Base-by-base conservation (phyloP, 1,140 invertebrate genomes). In the Telenomus remus region DNA sequence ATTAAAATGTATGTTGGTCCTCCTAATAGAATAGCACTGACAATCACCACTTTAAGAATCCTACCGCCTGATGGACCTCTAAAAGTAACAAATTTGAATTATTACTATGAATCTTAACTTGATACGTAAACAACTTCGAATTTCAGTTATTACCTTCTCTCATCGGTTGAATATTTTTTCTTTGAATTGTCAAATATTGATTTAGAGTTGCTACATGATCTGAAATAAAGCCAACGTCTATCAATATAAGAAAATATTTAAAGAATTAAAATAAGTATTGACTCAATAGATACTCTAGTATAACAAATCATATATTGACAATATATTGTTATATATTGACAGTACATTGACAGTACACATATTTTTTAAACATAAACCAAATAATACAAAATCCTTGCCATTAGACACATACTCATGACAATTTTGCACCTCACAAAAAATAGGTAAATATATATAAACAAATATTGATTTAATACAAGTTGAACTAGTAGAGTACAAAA, bases 21-120 rank as follows among this genome's bases (percentile, higher is more conserved):
- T 46, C 90, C 90, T 15, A 91, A 64, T 14, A 91, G 81, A 39
- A 91, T 81, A 34, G 77, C 54, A 42, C 91, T 89, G 16, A 91
- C 71, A 14, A 91, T 80, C 35, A 91, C 81, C 19, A 90, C 6
- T 60, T 73, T 73, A 9, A 82, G 79, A 35, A 82, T 85, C 19
- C 79, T 51, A 33, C 82, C 76, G 46, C 68, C 54, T 43, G 71
- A 72, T 61, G 82, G 86, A 14, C 71, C 72, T 35, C 84, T 85
- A 11, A 53, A 68, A 61, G 51, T 6, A 56, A 50, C 42, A 33
- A n/a, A 54, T 64, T 47, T 39, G 10, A 46, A 11, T n/a, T n/a
- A n/a, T n/a, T n/a, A n/a, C n/a, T n/a, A n/a, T n/a, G n/a, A n/a
- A n/a, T n/a, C n/a, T n/a, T n/a, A n/a, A n/a, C n/a, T n/a, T n/a